Base-by-base conservation (phyloP, 2,797 vertebrate species). In the Buphagus erythrorhynchus region DNA sequence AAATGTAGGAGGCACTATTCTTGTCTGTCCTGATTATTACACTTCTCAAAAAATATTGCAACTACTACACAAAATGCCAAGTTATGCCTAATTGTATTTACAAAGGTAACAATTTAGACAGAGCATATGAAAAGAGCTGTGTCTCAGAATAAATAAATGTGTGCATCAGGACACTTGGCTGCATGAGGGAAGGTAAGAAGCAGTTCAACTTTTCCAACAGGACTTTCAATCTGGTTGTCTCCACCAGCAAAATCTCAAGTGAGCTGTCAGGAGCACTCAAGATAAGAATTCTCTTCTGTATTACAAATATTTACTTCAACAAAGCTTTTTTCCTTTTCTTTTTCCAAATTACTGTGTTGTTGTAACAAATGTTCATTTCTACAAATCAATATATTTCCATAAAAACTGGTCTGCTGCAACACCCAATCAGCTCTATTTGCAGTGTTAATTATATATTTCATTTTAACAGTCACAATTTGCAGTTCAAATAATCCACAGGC, bases 381-480 rank as follows among this genome's bases (percentile, higher is more conserved):
- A 65, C 58, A 88, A 94, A 90, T 62, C 66, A 67, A 42, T 75
- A 9, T 21, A 59, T 90, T 83, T 58, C 72, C 57, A 16, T 40
- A 65, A 92, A 95, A 92, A 17, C 33, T 11, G 22, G 43, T 92
- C 38, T 77, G 45, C 69, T 54, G 29, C 31, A 92, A 86, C 24
- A 88, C 11, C 57, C 62, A 88, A 95, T 78, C 62, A 81, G 58
- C 54, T 90, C 35, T 90, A 40, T 81, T 88, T 95, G 58, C 69
- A 72, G n/a, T 54, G 61, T 86, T 93, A 94, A 90, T 93, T 86
- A 67, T 49, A 78, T 93, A 91, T 95, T 93, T 80, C 43, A 57
- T 89, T 91, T 79, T 79, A 93, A 88, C 62, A 68, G 54, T 86
- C 4, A 1, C 43, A 29, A 95, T 96, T 88, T 95, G 82, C 76